Evolutionary conservation across 2,797 vertebrate genomes (phyloP).

Genomic region (Ptychadena robeensis): DNA sequence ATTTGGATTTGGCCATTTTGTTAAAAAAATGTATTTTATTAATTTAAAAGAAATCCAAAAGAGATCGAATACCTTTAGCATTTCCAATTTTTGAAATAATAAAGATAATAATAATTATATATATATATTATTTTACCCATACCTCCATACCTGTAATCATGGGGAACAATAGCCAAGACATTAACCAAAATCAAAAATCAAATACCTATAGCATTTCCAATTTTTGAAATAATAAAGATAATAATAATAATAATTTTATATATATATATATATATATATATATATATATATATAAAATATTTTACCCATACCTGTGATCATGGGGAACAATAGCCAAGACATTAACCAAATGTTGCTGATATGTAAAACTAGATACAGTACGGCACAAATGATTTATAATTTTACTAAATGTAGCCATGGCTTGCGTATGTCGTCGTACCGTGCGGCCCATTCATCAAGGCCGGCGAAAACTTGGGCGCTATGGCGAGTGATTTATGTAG

Average conservation of each 20-base stretch:
- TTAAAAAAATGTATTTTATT: too few species aligned
- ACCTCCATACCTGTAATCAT: background rate
- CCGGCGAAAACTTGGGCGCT: constrained; percentile 18
- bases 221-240: too few species aligned
- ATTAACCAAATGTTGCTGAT: background rate
- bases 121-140: background rate
- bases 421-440: constrained; percentile 5
- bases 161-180: background rate
- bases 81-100: too few species aligned
- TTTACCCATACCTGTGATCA: background rate
- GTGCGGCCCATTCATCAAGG: constrained; percentile 53
- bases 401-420: constrained; percentile 37
- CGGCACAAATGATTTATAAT: constrained; percentile 50
- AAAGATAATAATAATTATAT: background rate
- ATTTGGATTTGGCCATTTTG: too few species aligned
- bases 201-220: too few species aligned
- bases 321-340: background rate
- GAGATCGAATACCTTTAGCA: too few species aligned
- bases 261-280: background rate
- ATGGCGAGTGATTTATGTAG: constrained; percentile 48
- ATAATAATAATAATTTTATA: background rate
- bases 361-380: constrained; percentile 46
- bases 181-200: too few species aligned
- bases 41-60: too few species aligned
- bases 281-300: background rate